phyloP scores from a whole-genome alignment of 2,888 invertebrate species.

The Drosophila mimetica region DNA sequence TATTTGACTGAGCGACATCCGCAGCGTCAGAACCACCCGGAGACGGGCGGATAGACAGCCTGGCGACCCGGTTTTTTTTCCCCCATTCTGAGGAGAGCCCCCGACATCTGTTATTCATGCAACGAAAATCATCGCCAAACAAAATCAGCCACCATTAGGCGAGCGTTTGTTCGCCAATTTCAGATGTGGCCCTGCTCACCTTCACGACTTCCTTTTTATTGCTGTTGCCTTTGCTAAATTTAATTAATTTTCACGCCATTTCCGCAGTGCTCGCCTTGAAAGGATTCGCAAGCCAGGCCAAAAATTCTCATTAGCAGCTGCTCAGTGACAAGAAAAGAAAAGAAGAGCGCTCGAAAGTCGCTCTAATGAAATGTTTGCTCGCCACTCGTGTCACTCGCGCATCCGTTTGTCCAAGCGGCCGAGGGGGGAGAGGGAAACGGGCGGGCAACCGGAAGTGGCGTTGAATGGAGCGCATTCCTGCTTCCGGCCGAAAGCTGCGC shows the following conservation, averaged over 20 bases:
- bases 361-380: constrained; percentile 78
- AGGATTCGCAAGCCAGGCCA: constrained; percentile 65
- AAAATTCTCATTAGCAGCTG: constrained; percentile 74
- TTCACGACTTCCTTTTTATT: constrained; percentile 2
- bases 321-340: constrained; percentile 42
- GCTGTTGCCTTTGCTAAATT: constrained; percentile 55
- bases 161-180: constrained; percentile 57
- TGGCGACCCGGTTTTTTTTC: constrained; percentile 3
- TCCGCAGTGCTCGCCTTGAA: constrained; percentile 64
- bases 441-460: constrained; percentile 55
- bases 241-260: constrained; percentile 75
- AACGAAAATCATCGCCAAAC: constrained; percentile 58
- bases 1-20: constrained; percentile 54
- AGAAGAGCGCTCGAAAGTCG: constrained; percentile 60
- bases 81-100: background rate
- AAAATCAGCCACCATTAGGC: constrained; percentile 67
- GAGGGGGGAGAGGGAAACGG: constrained; percentile 21
- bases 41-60: constrained; percentile 11
- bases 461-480: constrained; percentile 57
- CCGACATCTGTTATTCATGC: constrained; percentile 45
- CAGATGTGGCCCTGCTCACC: constrained; percentile 20
- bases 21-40: constrained; percentile 18
- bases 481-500: constrained; percentile 60
- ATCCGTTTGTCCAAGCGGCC: constrained; percentile 51
- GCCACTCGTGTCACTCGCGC: constrained; percentile 77